A percentile compares a stretch with the other conserved stretches of the same genome.
phyloP scores from a whole-genome alignment of 2,888 invertebrate species.

The Mythimna impura region DNA sequence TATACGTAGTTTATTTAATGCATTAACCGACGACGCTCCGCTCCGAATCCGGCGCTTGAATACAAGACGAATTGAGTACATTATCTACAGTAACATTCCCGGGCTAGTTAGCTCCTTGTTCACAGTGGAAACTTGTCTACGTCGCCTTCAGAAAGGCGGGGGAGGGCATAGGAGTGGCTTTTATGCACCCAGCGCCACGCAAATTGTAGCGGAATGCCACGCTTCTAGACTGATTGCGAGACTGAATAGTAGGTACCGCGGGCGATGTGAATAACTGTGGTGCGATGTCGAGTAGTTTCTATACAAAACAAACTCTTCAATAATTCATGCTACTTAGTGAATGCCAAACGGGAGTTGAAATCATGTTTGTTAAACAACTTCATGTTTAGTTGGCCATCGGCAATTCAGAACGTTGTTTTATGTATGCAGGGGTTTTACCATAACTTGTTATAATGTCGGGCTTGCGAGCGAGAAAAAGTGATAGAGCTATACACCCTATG shows the following conservation, averaged over 20 bases:
- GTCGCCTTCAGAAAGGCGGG: constrained; percentile 76
- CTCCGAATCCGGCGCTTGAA: constrained; percentile 72
- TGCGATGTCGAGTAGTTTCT: constrained; percentile 63
- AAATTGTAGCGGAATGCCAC: constrained; percentile 78
- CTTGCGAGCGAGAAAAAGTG: too few species aligned
- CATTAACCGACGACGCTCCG: constrained; percentile 70
- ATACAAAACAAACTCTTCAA: constrained; percentile 63
- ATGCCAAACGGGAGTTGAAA: constrained; percentile 32
- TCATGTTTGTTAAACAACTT: constrained; percentile 36
- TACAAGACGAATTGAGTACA: constrained; percentile 82
- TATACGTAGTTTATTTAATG: constrained; percentile 73
- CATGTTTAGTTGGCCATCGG: constrained; percentile 14
- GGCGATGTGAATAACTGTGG: constrained; percentile 65
- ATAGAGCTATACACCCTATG: too few species aligned
- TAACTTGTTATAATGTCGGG: too few species aligned
- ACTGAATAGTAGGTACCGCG: constrained; percentile 60
- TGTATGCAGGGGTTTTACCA: not conserved
- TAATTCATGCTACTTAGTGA: constrained; percentile 52
- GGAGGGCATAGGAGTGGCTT: constrained; percentile 72
- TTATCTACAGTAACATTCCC: constrained; percentile 79
- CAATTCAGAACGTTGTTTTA: constrained; percentile 10
- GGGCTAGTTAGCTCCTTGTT: constrained; percentile 81
- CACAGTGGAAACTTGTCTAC: constrained; percentile 78
- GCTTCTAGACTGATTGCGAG: constrained; percentile 78
- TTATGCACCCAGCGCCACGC: constrained; percentile 78